Conservation (phyloP, 2,113 vertebrate species). For the Macrotus californicus region DNA sequence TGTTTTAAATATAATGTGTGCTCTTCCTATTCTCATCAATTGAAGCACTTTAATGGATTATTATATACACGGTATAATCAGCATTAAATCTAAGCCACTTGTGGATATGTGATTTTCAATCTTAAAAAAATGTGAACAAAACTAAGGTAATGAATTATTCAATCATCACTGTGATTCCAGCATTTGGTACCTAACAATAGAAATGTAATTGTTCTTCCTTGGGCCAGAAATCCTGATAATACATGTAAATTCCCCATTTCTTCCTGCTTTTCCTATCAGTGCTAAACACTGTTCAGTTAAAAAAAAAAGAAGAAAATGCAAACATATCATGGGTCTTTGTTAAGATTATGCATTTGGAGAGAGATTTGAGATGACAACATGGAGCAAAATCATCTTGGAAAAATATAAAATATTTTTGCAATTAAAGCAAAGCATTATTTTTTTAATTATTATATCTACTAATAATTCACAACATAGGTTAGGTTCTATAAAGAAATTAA, state of each 20-base stretch:
- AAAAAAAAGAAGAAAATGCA: not conserved
- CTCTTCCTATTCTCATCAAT: not conserved
- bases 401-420: not conserved
- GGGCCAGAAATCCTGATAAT: not conserved
- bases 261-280: not conserved
- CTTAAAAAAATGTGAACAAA: not conserved
- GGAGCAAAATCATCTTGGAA: not conserved
- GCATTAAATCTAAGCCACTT: not conserved
- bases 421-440: not conserved
- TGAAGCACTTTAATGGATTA: not conserved
- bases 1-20: not conserved
- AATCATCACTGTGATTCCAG: not conserved
- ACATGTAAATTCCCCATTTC: not conserved
- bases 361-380: not conserved
- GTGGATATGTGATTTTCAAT: not conserved
- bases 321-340: not conserved
- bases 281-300: not conserved
- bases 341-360: not conserved
- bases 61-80: not conserved
- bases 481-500: not conserved
- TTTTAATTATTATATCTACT: not conserved
- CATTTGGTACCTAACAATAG: not conserved
- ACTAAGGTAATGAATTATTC: not conserved
- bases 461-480: not conserved
- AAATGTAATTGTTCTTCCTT: not conserved